Evolutionary conservation across 1,140 invertebrate genomes (phyloP).

Genomic region (Drosophila kanapiae): DNA sequence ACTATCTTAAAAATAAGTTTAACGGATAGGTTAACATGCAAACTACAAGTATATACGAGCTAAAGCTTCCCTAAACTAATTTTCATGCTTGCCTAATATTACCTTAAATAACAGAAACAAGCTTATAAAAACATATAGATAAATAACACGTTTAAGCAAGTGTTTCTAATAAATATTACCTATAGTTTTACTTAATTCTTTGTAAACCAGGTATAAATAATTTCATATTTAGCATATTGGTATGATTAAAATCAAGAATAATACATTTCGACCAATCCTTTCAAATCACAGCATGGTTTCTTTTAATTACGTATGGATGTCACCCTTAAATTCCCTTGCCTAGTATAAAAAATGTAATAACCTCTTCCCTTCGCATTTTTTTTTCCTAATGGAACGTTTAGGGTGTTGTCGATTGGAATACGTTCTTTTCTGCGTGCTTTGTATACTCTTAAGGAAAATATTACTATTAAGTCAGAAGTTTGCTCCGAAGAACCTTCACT

Average conservation of each 20-base stretch:
- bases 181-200: background rate
- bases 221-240: constrained; percentile 7
- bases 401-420: constrained; percentile 8
- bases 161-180: background rate
- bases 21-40: too few relatives aligned
- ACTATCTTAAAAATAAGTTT: too few relatives aligned
- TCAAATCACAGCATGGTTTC: constrained; percentile 57
- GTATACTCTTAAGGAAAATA: background rate
- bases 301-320: constrained; percentile 62
- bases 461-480: background rate
- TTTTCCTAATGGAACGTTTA: constrained; percentile 12
- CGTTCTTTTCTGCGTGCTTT: constrained; percentile 17
- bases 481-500: background rate
- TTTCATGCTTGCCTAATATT: too few relatives aligned
- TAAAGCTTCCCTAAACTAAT: too few relatives aligned
- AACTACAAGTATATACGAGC: too few relatives aligned
- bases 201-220: background rate
- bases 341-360: constrained; percentile 11
- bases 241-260: constrained; percentile 7
- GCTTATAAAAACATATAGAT: background rate
- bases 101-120: background rate
- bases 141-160: background rate
- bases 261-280: constrained; percentile 4
- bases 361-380: constrained; percentile 6
- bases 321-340: constrained; percentile 14